phyloP scores from a whole-genome alignment of 2,113 vertebrate species.

The Strix aluco region DNA sequence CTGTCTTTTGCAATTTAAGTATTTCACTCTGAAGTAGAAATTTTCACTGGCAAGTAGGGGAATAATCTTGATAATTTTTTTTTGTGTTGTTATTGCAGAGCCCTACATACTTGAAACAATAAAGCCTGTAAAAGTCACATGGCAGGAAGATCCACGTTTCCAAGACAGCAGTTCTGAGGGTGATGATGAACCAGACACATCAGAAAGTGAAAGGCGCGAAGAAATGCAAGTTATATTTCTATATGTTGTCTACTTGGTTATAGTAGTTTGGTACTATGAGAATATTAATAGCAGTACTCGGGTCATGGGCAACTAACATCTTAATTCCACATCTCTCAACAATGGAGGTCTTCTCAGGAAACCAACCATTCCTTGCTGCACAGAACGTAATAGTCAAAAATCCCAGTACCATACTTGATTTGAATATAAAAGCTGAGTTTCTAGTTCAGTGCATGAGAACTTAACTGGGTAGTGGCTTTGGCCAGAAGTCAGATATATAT shows the following conservation, averaged over 20 bases:
- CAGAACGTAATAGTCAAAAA: not conserved
- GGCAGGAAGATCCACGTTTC: conserved; percentile 84
- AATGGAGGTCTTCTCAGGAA: not conserved
- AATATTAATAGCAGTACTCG: not conserved
- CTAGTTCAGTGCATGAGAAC: not conserved
- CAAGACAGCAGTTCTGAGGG: conserved; percentile 92
- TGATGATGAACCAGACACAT: conserved; percentile 65
- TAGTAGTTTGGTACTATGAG: not conserved
- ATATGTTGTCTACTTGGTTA: not conserved
- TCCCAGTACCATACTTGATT: not conserved
- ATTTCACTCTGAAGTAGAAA: not conserved
- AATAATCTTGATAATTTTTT: not conserved
- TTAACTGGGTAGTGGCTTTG: not conserved
- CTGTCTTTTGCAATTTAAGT: not conserved
- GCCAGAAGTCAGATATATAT: not conserved
- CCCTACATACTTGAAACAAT: conserved; percentile 77
- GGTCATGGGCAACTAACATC: not conserved
- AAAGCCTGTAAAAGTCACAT: conserved; percentile 74
- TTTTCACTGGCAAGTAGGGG: not conserved
- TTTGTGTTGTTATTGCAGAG: conserved; percentile 46
- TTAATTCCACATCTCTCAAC: not conserved
- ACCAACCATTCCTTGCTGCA: not conserved
- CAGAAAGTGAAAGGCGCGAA: not conserved
- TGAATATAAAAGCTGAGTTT: not conserved
- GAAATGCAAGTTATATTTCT: conserved; percentile 67